Conservation (phyloP, 2,888 invertebrate genomes). For the Phasia obesa region DNA sequence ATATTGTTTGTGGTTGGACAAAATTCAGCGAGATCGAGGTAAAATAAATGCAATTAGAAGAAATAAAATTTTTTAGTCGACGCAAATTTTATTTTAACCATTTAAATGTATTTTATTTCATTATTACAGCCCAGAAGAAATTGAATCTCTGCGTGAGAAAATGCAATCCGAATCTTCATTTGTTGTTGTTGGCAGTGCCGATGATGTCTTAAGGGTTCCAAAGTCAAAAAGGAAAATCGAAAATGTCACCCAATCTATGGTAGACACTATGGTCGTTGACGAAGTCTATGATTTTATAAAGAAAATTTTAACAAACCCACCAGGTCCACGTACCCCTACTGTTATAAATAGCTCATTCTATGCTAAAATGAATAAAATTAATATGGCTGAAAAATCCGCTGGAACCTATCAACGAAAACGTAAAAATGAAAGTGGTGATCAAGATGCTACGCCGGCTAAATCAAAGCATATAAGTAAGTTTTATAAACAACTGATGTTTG, state of each 20-base stretch:
- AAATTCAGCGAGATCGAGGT: slow-evolving; percentile 86
- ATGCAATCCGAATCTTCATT: slow-evolving; percentile 90
- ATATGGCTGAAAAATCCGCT: slow-evolving; percentile 38
- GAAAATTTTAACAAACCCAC: slow-evolving; percentile 85
- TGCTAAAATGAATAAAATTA: slow-evolving; percentile 72
- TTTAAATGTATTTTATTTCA: background rate
- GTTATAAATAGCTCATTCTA: slow-evolving; percentile 73
- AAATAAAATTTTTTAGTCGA: background rate
- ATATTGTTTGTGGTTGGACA: slow-evolving; percentile 91
- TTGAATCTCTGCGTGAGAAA: slow-evolving; percentile 89
- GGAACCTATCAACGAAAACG: slow-evolving; percentile 83
- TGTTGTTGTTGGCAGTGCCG: slow-evolving; percentile 90
- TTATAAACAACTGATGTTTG: slow-evolving; percentile 46
- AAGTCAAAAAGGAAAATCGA: slow-evolving; percentile 88
- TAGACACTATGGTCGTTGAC: slow-evolving; percentile 89
- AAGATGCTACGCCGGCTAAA: slow-evolving; percentile 80
- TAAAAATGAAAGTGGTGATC: slow-evolving; percentile 82
- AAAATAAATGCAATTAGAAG: slow-evolving; percentile 60
- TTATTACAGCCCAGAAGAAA: slow-evolving; percentile 86
- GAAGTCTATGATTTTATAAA: slow-evolving; percentile 87
- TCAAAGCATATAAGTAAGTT: slow-evolving; percentile 75
- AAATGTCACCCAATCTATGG: slow-evolving; percentile 90
- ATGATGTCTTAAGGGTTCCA: slow-evolving; percentile 88
- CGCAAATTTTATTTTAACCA: background rate
- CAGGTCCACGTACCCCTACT: slow-evolving; percentile 81